Base-by-base conservation (phyloP, 2,113 vertebrate genomes). In the Prietella phreatophila region DNA sequence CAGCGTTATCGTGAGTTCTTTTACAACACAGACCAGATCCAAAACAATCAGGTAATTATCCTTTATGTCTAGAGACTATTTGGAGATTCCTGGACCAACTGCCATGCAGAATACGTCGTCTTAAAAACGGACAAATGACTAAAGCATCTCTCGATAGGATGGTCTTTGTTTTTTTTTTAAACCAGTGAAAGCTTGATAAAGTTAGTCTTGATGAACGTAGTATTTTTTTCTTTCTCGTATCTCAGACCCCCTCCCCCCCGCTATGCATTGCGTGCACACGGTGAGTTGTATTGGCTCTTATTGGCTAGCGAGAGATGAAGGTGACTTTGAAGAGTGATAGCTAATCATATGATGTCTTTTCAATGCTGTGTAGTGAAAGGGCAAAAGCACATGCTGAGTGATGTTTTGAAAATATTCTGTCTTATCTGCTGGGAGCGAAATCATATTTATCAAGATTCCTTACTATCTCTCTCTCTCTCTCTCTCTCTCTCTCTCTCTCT, bases 271-370 rank as follows among this genome's bases (percentile, higher is more conserved):
- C 15, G 11, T 91, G 91, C 89, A 88, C 90, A 91, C 88, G 89
- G 91, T 89, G 88, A 5, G 61, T 83, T 87, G 90, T 89, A 86
- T 10, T 50, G 88, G 89, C 92, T 92, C 91, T 92, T 92, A 92
- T 92, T 93, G 92, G 88, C 91, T 89, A 53, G 5, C 63, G 86
- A 73, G 90, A 92, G 90, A 93, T 94, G 90, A 94, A 92, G 93
- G 93, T 94, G 93, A 94, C 92, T 87, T 93, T 94, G 90, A 93
- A 80, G 90, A 91, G 84, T 90, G 76, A 80, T 90, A 84, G 91
- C 93, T 91, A 93, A 90, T 94, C 93, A 94, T 91, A 93, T 93
- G 93, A 93, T 94, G 92, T 91, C 89, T 88, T 91, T 89, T 92
- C 60, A 58, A 84, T 93, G 92, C 91, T 91, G 88, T 82, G 89